Conservation (phyloP, 2,113 vertebrate genomes). For the Chitala chitala region DNA sequence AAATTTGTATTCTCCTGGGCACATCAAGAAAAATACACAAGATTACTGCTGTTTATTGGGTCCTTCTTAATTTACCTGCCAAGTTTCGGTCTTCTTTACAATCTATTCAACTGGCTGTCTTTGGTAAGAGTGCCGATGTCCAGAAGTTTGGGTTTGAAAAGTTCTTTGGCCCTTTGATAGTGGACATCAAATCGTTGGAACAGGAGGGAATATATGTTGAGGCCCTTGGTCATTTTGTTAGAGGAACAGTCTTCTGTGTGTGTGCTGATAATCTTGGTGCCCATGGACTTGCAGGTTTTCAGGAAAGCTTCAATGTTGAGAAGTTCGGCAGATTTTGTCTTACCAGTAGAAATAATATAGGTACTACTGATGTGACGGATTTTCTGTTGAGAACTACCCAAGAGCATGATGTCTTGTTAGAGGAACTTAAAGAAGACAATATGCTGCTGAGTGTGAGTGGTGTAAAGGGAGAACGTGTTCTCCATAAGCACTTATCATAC, state of each 20-base stretch:
- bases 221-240: neutral
- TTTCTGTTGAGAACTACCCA: conserved; percentile 4
- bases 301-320: conserved; percentile 6
- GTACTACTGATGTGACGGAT: neutral
- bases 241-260: conserved; percentile 13
- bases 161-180: conserved; percentile 17
- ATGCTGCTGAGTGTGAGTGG: neutral
- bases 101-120: conserved; percentile 9
- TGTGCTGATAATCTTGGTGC: conserved; percentile 24
- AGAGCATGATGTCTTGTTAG: neutral
- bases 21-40: conserved; percentile 14
- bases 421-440: neutral
- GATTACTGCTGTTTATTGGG: conserved; percentile 19
- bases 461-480: conserved; percentile 7
- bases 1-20: neutral
- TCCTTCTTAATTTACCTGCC: conserved; percentile 19
- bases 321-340: conserved; percentile 12
- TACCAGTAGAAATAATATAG: neutral
- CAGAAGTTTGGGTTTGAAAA: conserved; percentile 13
- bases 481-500: conserved; percentile 3
- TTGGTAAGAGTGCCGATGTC: conserved; percentile 18
- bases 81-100: conserved; percentile 4
- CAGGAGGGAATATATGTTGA: conserved; percentile 3
- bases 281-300: conserved; percentile 11
- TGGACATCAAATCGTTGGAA: conserved; percentile 3